Conservation (phyloP, 2,888 invertebrate species). For the Trissolcus japonicus region DNA sequence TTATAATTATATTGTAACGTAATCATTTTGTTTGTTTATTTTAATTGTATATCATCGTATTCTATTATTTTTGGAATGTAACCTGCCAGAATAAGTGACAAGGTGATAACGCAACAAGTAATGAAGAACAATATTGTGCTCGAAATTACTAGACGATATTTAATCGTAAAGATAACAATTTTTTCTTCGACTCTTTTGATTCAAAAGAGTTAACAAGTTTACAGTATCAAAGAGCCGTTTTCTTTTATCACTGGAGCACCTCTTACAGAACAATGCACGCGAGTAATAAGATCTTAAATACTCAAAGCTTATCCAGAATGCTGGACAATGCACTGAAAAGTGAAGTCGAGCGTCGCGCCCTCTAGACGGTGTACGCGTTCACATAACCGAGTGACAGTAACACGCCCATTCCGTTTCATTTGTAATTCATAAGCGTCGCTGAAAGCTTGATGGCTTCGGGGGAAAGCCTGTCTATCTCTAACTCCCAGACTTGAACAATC, state of each 20-base stretch:
- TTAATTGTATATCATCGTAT: no score
- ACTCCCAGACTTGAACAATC: slow-evolving; percentile 26
- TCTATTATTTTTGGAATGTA: no score
- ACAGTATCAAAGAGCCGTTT: slow-evolving; percentile 48
- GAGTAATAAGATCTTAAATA: slow-evolving; percentile 53
- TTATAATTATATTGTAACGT: no score
- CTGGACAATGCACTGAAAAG: slow-evolving; percentile 38
- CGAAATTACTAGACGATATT: slow-evolving; percentile 8
- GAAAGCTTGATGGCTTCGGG: slow-evolving; percentile 42
- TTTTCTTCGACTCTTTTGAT: slow-evolving; percentile 13
- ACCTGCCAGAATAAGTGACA: not conserved
- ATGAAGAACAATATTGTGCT: slow-evolving; percentile 7
- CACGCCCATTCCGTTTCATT: slow-evolving; percentile 48
- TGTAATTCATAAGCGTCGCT: slow-evolving; percentile 56
- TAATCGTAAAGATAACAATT: slow-evolving; percentile 43
- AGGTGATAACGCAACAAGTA: slow-evolving; percentile 30
- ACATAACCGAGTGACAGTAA: slow-evolving; percentile 30
- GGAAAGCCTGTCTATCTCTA: slow-evolving; percentile 3
- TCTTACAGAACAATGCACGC: slow-evolving; percentile 44
- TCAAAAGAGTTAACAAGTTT: slow-evolving; percentile 51
- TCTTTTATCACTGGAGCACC: slow-evolving; percentile 37
- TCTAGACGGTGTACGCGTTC: slow-evolving; percentile 20
- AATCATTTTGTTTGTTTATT: no score
- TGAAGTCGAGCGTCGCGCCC: slow-evolving; percentile 18
- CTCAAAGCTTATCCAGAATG: slow-evolving; percentile 43